Base-by-base conservation (phyloP, 1,140 invertebrate species). In the Scaptomyza hsui region DNA sequence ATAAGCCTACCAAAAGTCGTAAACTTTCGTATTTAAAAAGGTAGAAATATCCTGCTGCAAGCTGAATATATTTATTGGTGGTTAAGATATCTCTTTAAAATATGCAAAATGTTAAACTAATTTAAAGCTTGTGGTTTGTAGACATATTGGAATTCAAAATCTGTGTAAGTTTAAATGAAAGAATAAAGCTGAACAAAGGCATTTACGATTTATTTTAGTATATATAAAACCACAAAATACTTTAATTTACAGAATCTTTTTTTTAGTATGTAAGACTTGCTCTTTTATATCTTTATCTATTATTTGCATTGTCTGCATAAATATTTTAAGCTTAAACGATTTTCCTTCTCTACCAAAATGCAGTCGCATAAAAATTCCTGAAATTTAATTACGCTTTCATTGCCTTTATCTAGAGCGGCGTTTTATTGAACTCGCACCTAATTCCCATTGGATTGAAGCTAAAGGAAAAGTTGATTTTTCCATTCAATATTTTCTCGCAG, bases 401-500 rank as follows among this genome's bases (percentile, higher is more conserved):
- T 74, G 59, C 59, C 52, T 12, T 41, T 51, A 51, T 51, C 49
- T 55, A 39, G 18, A 16, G 19, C 5, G 29, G 35, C 12, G 32
- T 48, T 59, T 29, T 51, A 13, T 37, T 48, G 12, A 37, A 41
- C 19, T 7, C 47, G 1, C 21, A 42, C 21, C 49, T 19, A 2
- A 60, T 49, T 60, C 10, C 44, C 21, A 60, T 55, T 67, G 60
- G 71, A 77, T 71, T 68, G 60, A 60, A 53, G 52, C 73, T 63
- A 59, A 72, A 75, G 82, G 71, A 63, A 63, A 82, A 88, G 78
- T 82, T 72, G 65, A 75, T 80, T 86, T 81, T 81, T 85, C 69
- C 71, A 72, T 85, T 86, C 60, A 77, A 81, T 74, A 86, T 72
- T 78, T 88, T 72, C 82, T 73, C 81, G 69, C 81, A 88, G 82